Evolutionary conservation across 1,140 invertebrate genomes (phyloP), one percentile per base, ranked within the genome.

Genomic region (Atta texana): DNA sequence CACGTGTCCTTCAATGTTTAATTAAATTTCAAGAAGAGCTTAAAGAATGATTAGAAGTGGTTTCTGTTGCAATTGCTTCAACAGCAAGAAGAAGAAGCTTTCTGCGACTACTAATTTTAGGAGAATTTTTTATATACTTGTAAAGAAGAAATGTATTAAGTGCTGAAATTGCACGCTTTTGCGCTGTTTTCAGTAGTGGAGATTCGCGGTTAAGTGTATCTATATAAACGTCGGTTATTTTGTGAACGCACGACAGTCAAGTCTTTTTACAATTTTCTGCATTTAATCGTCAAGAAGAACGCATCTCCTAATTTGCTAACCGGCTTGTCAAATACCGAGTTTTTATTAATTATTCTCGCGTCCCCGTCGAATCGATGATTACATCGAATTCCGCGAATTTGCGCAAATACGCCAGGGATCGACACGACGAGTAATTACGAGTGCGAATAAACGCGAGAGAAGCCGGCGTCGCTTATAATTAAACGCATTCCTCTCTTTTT

Each of bases 281-380:
- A 39, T 86, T 64, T 77, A 71, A 85, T 86, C 66, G 55, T 44
- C 21, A n/a, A 21, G 39, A 74, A 61, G 69, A 51, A 75, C 55
- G 55, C n/a, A 63, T 34, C 55, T 28, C 80, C 72, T 84, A 84
- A 84, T 84, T 84, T 31, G 69, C 69, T 31, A 51, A 75, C 55
- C 53, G 69, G 69, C 24, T 75, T 75, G 68, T 6, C 55, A 44
- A 81, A 51, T 75, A 49, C 24, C 80, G 55, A 84, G 8, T 84
- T 84, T 84, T 82, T 66, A 75, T 84, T 84, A 84, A 84, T 84
- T 84, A 84, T 84, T 74, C 39, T 51, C 80, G 39, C 53, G 2
- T 72, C 49, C 24, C 69, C n/a, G 21, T 74, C 55, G 69, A 84
- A 84, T 49, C 80, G 77, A 80, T 68, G 77, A 80, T 80, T 80